phyloP scores from a whole-genome alignment of 1,140 invertebrate species.

The Acromyrmex echinatior region DNA sequence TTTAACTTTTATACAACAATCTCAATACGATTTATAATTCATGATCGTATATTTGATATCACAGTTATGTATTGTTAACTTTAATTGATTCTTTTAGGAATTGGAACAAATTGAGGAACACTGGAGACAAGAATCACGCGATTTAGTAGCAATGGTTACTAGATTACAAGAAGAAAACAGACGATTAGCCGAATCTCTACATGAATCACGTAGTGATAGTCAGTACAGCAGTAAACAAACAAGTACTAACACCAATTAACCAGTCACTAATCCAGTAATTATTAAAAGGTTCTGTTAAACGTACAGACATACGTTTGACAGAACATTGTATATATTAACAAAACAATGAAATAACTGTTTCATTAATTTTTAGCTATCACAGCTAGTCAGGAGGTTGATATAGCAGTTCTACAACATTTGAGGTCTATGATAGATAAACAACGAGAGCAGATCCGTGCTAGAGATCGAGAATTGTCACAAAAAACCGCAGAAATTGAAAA shows the following conservation, averaged over 20 bases:
- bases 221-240: conserved; percentile 83
- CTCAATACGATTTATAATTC: not conserved
- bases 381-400: conserved; percentile 88
- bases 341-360: conserved; percentile 16
- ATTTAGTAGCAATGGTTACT: conserved; percentile 93
- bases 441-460: conserved; percentile 92
- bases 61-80: not conserved
- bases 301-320: not conserved
- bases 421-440: conserved; percentile 95
- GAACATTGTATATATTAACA: not conserved
- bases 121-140: conserved; percentile 96
- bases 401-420: conserved; percentile 93
- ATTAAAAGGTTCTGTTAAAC: conserved; percentile 30
- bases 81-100: conserved; percentile 89
- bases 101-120: conserved; percentile 98
- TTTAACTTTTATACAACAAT: not conserved
- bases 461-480: conserved; percentile 93
- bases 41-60: not conserved
- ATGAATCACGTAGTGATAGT: conserved; percentile 83
- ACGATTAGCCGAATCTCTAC: conserved; percentile 89
- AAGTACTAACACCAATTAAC: conserved; percentile 79
- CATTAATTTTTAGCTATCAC: conserved; percentile 79
- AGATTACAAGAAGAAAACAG: conserved; percentile 97
- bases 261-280: conserved; percentile 66
- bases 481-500: conserved; percentile 94